Conservation (phyloP, 23 tunicate species). For the Pegea sp. region DNA sequence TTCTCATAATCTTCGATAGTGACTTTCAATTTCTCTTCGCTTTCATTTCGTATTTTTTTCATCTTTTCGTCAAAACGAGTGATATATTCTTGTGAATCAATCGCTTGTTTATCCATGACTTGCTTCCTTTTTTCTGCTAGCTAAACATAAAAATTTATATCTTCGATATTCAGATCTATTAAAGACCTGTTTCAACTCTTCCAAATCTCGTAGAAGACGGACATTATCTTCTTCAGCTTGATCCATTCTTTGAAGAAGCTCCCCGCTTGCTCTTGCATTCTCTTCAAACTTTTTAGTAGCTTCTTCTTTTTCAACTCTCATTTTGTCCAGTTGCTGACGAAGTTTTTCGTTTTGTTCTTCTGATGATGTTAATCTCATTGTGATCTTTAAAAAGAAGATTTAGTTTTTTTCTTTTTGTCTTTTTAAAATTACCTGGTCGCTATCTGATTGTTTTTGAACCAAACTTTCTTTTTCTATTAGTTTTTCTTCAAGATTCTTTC, state of each 20-base stretch:
- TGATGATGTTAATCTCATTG: conserved; percentile 7
- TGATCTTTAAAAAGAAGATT: background rate
- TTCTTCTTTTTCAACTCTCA: conserved; percentile 32
- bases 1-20: conserved; percentile 20
- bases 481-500: too few species aligned
- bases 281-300: conserved; percentile 47
- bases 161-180: too few species aligned
- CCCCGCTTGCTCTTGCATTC: conserved; percentile 42
- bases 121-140: conserved; percentile 76
- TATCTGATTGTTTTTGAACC: conserved; percentile 2
- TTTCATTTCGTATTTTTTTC: background rate
- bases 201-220: conserved; percentile 8
- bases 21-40: conserved; percentile 11
- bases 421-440: background rate
- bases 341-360: conserved; percentile 9
- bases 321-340: conserved; percentile 3
- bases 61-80: conserved; percentile 29
- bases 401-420: background rate
- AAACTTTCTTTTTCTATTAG: conserved; percentile 1
- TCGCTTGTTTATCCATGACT: conserved; percentile 54
- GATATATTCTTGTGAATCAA: conserved; percentile 63
- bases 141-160: conserved; percentile 7
- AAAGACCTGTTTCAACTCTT: conserved; percentile 24
- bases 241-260: conserved; percentile 21
- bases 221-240: conserved; percentile 20